These are phyloP conservation scores for Sinotaia quadrata DNA, from an alignment of 2,888 invertebrate species.

Conservation along the genomic window DNA sequence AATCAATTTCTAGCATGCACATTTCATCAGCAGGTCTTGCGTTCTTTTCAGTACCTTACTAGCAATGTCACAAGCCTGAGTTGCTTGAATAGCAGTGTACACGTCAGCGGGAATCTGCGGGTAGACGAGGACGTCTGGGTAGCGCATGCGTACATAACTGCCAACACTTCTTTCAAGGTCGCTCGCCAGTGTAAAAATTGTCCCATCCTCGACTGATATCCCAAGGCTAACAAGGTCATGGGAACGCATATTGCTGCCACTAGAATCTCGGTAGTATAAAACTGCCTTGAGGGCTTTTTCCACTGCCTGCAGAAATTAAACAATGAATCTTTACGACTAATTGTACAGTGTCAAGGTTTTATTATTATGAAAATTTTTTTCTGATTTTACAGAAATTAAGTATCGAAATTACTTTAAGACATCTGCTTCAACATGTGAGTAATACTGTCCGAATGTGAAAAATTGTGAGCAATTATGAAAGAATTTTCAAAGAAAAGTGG, in stretches of 20 bases:
- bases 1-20: too few relatives aligned
- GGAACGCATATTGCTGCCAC: neutral
- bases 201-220: neutral
- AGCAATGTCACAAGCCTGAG: slow-evolving; percentile 17
- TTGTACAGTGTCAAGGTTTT: too few relatives aligned
- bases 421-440: too few relatives aligned
- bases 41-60: neutral
- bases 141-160: slow-evolving; percentile 29
- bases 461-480: too few relatives aligned
- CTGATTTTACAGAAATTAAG: too few relatives aligned
- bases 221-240: slow-evolving; percentile 19
- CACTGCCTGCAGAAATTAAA: slow-evolving; percentile 39
- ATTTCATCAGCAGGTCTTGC: neutral
- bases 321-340: too few relatives aligned
- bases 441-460: too few relatives aligned
- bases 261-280: slow-evolving; percentile 25
- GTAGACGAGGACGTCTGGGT: slow-evolving; percentile 27
- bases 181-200: slow-evolving; percentile 13
- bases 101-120: slow-evolving; percentile 32
- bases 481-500: too few relatives aligned
- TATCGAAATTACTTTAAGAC: too few relatives aligned
- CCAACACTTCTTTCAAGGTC: slow-evolving; percentile 17
- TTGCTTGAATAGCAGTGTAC: slow-evolving; percentile 18
- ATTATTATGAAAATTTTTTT: too few relatives aligned
- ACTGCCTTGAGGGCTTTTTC: slow-evolving; percentile 44